Conservation (phyloP, 2,888 invertebrate genomes). For the Penaeus monodon region DNA sequence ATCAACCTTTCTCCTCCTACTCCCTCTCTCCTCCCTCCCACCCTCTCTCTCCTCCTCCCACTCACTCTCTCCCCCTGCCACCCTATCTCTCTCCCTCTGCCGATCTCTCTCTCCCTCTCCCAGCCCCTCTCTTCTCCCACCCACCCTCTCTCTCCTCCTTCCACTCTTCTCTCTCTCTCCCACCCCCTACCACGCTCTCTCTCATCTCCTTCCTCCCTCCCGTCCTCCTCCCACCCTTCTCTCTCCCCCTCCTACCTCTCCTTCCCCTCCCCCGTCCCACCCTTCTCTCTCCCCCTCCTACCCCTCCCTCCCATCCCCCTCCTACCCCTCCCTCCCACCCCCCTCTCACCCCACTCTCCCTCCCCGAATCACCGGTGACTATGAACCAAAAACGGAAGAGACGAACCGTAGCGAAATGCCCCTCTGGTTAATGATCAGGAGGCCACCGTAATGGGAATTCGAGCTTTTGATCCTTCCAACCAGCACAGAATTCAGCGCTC, state of each 20-base stretch:
- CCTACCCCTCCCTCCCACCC: not conserved
- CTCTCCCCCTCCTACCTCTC: no score
- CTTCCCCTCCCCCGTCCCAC: no score
- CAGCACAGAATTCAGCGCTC: constrained; percentile 15
- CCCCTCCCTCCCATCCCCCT: not conserved
- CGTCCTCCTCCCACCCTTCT: not conserved
- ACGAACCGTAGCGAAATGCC: constrained; percentile 8
- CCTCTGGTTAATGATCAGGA: constrained; percentile 19
- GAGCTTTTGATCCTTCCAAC: constrained; percentile 20
- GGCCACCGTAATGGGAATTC: constrained; percentile 17
- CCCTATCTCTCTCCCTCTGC: not conserved
- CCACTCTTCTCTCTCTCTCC: not conserved
- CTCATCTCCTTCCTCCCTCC: not conserved
- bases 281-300: not conserved
- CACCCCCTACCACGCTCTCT: no score
- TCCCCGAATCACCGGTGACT: not conserved
- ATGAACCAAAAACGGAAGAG: not conserved
- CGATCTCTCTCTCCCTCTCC: not conserved
- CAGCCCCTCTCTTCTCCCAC: not conserved
- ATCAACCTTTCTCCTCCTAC: not conserved
- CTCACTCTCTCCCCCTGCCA: not conserved
- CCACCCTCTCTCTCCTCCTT: not conserved
- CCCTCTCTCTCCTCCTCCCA: not conserved
- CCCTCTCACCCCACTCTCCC: not conserved
- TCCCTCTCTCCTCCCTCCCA: not conserved